Conservation (phyloP, 2,888 invertebrate species). For the Cataglyphis altisquamis region DNA sequence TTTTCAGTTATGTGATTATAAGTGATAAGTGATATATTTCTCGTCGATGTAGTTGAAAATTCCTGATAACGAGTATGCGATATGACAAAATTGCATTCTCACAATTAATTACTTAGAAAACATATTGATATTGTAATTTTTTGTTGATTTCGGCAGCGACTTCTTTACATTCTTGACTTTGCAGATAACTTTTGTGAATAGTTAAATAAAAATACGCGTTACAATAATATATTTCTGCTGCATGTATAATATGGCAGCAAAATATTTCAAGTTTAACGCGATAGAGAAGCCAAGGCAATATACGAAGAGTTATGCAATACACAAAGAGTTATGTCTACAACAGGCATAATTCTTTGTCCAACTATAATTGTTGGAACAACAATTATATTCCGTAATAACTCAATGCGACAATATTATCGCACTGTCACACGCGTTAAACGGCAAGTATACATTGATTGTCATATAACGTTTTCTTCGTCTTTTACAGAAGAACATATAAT, state of each 20-base stretch:
- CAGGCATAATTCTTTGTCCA: background rate
- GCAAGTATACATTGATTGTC: background rate
- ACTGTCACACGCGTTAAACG: background rate
- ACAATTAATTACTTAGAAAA: background rate
- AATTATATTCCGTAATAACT: background rate
- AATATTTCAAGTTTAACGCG: background rate
- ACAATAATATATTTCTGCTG: background rate
- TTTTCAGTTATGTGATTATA: background rate
- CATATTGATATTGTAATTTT: background rate
- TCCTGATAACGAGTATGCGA: background rate
- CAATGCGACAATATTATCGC: background rate
- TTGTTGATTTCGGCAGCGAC: background rate
- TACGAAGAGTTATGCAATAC: background rate
- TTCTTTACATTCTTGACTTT: background rate
- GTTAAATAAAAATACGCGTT: background rate
- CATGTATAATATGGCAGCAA: background rate
- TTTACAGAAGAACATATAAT: background rate
- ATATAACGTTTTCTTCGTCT: background rate
- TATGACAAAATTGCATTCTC: background rate
- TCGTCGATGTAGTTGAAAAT: background rate
- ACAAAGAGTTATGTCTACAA: background rate
- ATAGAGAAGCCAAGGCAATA: background rate
- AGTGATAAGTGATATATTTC: background rate
- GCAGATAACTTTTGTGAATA: background rate
- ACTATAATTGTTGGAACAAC: background rate